Percentiles rank a stretch among this genome's conserved stretches.
These are phyloP conservation scores for Albula glossodonta DNA, from an alignment of 2,113 vertebrate genomes.

Conservation along the genomic window DNA sequence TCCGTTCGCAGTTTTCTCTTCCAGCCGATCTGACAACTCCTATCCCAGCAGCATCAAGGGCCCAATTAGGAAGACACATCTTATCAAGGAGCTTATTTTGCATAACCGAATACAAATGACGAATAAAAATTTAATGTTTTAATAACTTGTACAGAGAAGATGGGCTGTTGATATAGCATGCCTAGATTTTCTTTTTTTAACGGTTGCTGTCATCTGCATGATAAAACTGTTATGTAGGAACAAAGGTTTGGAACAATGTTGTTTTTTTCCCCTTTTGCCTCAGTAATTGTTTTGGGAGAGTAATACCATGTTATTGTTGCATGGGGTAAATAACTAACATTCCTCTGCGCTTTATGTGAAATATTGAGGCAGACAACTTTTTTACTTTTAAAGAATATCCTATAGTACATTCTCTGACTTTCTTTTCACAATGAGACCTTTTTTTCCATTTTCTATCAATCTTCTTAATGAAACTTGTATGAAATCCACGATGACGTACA, in stretches of 20 bases:
- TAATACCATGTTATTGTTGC: conserved; percentile 84
- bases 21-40: conserved; percentile 85
- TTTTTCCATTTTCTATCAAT: background rate
- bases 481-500: background rate
- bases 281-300: conserved; percentile 45
- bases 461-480: background rate
- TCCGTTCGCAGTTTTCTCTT: conserved; percentile 76
- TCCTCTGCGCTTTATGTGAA: conserved; percentile 45
- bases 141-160: conserved; percentile 91
- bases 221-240: conserved; percentile 91
- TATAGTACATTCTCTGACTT: background rate
- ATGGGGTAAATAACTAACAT: conserved; percentile 78
- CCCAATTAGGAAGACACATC: conserved; percentile 93
- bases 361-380: conserved; percentile 8
- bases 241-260: conserved; percentile 34
- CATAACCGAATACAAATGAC: conserved; percentile 93
- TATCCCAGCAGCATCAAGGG: conserved; percentile 89
- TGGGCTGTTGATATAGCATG: conserved; percentile 84
- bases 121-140: conserved; percentile 91
- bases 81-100: conserved; percentile 93
- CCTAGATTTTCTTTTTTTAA: conserved; percentile 85
- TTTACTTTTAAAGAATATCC: background rate
- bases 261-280: background rate
- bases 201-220: conserved; percentile 83
- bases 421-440: background rate